Conservation (phyloP, 1,140 invertebrate species). For the Proctacanthus coquilletti region DNA sequence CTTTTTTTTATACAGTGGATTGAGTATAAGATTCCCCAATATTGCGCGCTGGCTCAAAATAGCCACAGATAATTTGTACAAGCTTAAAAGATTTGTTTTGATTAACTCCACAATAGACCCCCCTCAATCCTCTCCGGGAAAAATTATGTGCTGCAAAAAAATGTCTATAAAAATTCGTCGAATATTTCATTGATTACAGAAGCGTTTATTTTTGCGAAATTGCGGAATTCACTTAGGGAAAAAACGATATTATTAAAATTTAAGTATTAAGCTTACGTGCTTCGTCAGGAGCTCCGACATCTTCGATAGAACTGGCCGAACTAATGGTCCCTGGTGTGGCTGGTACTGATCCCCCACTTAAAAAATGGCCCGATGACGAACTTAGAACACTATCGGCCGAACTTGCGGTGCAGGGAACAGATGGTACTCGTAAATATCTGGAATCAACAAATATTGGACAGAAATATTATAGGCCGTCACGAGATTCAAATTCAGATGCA, state of each 20-base stretch:
- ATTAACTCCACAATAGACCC: too few relatives aligned
- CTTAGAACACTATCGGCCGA: conserved; percentile 34
- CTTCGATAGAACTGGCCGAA: conserved; percentile 27
- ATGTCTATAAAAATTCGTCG: too few relatives aligned
- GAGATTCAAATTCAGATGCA: too few relatives aligned
- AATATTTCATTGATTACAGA: too few relatives aligned
- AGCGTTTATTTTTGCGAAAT: neutral
- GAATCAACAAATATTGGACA: neutral
- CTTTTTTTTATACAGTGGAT: too few relatives aligned
- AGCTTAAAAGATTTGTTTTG: too few relatives aligned
- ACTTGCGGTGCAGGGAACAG: conserved; percentile 26
- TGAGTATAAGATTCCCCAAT: too few relatives aligned
- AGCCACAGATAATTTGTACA: too few relatives aligned
- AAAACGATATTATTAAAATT: too few relatives aligned
- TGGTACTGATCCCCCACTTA: conserved; percentile 17
- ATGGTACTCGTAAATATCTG: conserved; percentile 32
- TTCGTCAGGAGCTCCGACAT: conserved; percentile 12
- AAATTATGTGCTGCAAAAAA: too few relatives aligned
- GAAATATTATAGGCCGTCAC: neutral
- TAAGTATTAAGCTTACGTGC: conserved; percentile 2
- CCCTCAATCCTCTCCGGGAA: too few relatives aligned
- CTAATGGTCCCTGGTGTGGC: conserved; percentile 24
- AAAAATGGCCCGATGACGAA: conserved; percentile 26
- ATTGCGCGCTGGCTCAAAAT: too few relatives aligned
- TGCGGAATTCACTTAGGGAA: neutral